These are phyloP conservation scores for Patiria miniata DNA, from an alignment of 35 echinoderm and acorn worm genomes.

Conservation along the genomic window DNA sequence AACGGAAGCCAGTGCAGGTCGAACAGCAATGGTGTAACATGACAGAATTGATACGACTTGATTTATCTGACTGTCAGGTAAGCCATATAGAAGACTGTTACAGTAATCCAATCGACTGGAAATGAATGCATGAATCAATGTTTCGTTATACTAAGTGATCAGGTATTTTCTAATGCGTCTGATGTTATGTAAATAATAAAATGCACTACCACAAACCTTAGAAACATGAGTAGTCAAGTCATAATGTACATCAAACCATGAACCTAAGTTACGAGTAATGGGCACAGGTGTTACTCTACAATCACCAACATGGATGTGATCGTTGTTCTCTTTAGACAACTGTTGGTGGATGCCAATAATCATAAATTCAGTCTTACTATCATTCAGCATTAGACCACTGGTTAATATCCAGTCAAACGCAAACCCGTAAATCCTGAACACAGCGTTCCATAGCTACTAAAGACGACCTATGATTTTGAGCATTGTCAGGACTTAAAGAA, in stretches of 20 bases:
- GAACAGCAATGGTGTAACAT: conserved; percentile 35
- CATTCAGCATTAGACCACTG: conserved; percentile 28
- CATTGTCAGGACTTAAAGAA: neutral
- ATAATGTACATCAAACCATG: neutral
- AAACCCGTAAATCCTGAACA: conserved; percentile 20
- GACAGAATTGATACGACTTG: conserved; percentile 13
- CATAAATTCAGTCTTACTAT: neutral
- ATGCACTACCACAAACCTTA: conserved; percentile 10
- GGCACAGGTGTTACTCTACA: neutral
- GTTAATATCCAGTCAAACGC: neutral
- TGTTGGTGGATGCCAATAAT: neutral
- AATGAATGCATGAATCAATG: conserved; percentile 38
- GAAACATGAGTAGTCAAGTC: neutral
- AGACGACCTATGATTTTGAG: neutral
- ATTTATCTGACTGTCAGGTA: conserved; percentile 32
- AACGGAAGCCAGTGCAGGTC: neutral
- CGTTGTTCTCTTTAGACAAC: neutral
- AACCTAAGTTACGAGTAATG: conserved; percentile 11
- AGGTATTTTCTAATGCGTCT: conserved; percentile 32
- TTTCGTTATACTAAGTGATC: neutral
- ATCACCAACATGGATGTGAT: conserved; percentile 1
- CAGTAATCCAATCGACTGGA: conserved; percentile 50
- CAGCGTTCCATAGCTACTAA: neutral
- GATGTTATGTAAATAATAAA: conserved; percentile 14
- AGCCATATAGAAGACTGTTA: conserved; percentile 64